A percentile compares a stretch with the other conserved stretches of the same genome.
phyloP scores from a whole-genome alignment of 2,888 invertebrate genomes.

The Escarpia spicata region DNA sequence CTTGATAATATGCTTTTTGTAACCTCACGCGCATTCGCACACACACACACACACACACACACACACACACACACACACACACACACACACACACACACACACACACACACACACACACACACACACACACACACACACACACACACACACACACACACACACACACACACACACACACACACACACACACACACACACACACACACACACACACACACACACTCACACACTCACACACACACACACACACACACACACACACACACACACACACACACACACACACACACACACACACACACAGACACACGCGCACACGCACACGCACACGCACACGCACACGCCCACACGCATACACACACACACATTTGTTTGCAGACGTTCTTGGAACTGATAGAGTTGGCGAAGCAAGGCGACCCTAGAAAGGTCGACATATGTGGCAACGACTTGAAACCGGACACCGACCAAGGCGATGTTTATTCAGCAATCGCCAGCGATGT shows the following conservation, averaged over 20 bases:
- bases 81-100: conserved; percentile 3
- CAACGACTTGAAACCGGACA: not conserved
- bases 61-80: not conserved
- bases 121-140: conserved; percentile 18
- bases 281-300: not conserved
- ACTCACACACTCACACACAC: not conserved
- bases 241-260: conserved; percentile 7
- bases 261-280: not conserved
- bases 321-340: not conserved
- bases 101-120: not conserved
- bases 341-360: not conserved
- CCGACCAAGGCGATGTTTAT: not conserved
- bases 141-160: not conserved
- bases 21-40: not conserved
- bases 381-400: not conserved
- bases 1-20: not conserved
- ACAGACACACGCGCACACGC: not conserved
- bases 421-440: not conserved
- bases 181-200: not conserved
- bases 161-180: not conserved
- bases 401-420: not conserved
- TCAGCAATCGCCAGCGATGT: not conserved
- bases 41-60: not conserved
- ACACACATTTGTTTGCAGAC: not conserved
- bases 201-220: not conserved